Evolutionary conservation across 23 tunicate genomes (phyloP).

Genomic region (Phallusia fumigata): DNA sequence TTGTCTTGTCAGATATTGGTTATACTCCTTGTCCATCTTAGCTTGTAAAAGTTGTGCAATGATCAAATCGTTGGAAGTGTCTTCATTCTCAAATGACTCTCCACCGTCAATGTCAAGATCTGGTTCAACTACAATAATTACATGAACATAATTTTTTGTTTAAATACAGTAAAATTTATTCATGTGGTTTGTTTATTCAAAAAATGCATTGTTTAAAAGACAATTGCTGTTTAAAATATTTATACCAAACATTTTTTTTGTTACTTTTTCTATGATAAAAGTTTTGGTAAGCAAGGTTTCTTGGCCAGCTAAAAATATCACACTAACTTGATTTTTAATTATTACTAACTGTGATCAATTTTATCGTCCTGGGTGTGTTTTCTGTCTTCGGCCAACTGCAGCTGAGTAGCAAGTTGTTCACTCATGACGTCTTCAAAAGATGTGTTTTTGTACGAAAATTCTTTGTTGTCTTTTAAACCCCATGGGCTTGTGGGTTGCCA

Average conservation of each 20-base stretch:
- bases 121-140: neutral
- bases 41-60: constrained; percentile 83
- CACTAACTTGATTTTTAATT: too few relatives aligned
- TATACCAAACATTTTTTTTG: too few relatives aligned
- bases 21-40: constrained; percentile 79
- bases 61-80: constrained; percentile 63
- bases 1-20: constrained; percentile 52
- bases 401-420: constrained; percentile 72
- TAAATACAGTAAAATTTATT: neutral
- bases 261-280: too few relatives aligned
- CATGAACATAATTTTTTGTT: neutral
- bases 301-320: too few relatives aligned
- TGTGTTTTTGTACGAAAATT: constrained; percentile 1
- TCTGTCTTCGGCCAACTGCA: constrained; percentile 37
- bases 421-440: constrained; percentile 90
- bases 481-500: neutral
- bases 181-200: too few relatives aligned
- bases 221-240: neutral
- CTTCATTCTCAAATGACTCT: neutral
- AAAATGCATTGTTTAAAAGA: too few relatives aligned
- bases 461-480: neutral
- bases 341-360: too few relatives aligned
- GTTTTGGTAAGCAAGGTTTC: too few relatives aligned
- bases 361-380: neutral
- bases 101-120: neutral